Base-by-base conservation (phyloP, 2,113 vertebrate genomes). In the Ovis aries region DNA sequence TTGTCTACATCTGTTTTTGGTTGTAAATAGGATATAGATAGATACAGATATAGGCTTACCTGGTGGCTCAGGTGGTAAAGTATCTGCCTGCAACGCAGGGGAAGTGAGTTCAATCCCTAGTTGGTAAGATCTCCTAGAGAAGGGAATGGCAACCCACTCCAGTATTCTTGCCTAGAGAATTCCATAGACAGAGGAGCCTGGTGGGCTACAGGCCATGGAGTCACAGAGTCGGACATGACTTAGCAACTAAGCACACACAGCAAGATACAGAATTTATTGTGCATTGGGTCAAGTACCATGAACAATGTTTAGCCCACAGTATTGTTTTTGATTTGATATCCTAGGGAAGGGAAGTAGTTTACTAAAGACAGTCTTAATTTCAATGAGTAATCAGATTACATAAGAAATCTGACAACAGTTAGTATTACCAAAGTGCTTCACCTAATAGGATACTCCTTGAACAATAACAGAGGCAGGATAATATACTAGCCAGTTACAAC, bases 291-390 rank as follows among this genome's bases (percentile, higher is more conserved):
- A 40, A 77, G 59, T 88, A 53, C 25, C 45, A 87, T 31, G 86
- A 81, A 84, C n/a, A 60, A 3, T 84, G 9, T 80, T 94, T 94
- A 87, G 87, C 83, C 16, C 23, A 57, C 29, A n/a, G 55, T 87
- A 57, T 50, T 89, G 23, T n/a, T 87, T 97, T 96, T 60, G 40
- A 19, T 85, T 59, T 92, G 40, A 84, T 74, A 5, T 13, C 33
- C 77, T 67, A 31, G 36, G 7, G 19, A 93, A 97, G 2, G 62
- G 91, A 36, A 96, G 13, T 86, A 95, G 27, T 50, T 98, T 74
- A 91, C 8, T 95, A 31, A 97, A 91, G 92, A 81, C 86, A 91
- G 36, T 67, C 40, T 98, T 95, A 40, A 95, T 97, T 36, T 83
- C 60, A 90, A 3, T 62, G 87, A 88, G 91, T 93, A 87, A 4